These are phyloP conservation scores for Pterostichus niger DNA, from an alignment of 2,888 invertebrate genomes.

Conservation along the genomic window DNA sequence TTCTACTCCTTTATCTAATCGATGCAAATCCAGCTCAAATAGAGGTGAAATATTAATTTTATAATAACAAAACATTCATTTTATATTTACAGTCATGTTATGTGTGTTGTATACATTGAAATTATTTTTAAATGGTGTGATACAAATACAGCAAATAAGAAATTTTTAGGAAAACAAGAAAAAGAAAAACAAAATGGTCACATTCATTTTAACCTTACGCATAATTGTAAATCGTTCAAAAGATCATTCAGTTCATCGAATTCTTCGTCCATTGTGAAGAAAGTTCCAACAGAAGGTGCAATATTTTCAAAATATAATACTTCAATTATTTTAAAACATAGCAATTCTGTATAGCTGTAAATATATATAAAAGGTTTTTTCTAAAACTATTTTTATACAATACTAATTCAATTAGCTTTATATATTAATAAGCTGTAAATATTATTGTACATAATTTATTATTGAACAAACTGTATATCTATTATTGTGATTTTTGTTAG, in stretches of 20 bases:
- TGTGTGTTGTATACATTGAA: not conserved
- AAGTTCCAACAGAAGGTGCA: conserved; percentile 41
- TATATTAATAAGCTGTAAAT: conserved; percentile 18
- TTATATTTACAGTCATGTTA: not conserved
- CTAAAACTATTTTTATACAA: conserved; percentile 21
- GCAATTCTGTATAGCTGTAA: conserved; percentile 47
- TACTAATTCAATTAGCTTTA: not conserved
- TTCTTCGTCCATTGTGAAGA: conserved; percentile 31
- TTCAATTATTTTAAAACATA: conserved; percentile 40
- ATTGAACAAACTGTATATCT: conserved; percentile 33
- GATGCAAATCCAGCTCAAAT: conserved; percentile 28
- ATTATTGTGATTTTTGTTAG: conserved; percentile 33
- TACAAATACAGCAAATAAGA: not conserved
- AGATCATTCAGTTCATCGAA: conserved; percentile 13
- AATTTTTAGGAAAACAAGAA: conserved; percentile 20
- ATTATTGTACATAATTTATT: conserved; percentile 16
- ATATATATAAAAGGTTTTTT: not conserved
- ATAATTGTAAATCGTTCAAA: conserved; percentile 30
- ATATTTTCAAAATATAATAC: conserved; percentile 37
- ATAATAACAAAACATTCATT: not conserved
- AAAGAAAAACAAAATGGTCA: conserved; percentile 26
- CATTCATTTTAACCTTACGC: conserved; percentile 22
- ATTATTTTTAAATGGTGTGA: not conserved
- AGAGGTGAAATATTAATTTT: not conserved
- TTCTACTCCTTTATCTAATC: conserved; percentile 22